A percentile compares a stretch with the other conserved stretches of the same genome.
phyloP scores from a whole-genome alignment of 1,140 invertebrate genomes.

The Phymorhynchus buccinoides region DNA sequence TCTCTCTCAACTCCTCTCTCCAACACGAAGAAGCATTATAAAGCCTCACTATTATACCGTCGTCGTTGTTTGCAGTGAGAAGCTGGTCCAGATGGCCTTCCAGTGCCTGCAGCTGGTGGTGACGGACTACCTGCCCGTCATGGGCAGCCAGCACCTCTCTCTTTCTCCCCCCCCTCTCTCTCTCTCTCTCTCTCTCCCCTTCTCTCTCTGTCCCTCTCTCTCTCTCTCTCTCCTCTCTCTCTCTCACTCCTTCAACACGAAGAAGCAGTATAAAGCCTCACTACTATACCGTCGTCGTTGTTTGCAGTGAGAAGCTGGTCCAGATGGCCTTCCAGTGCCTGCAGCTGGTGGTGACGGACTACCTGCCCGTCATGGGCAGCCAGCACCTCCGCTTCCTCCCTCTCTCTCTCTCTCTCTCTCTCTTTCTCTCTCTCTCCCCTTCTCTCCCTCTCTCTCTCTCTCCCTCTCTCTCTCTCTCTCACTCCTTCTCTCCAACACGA shows the following conservation, averaged over 20 bases:
- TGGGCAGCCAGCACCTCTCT: slow-evolving; percentile 84
- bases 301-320: slow-evolving; percentile 86
- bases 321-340: slow-evolving; percentile 96
- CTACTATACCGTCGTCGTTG: slow-evolving; percentile 88
- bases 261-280: slow-evolving; percentile 93
- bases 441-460: too few relatives aligned
- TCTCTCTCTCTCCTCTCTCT: not conserved
- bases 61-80: slow-evolving; percentile 78
- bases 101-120: slow-evolving; percentile 89
- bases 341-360: slow-evolving; percentile 97
- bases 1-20: not conserved
- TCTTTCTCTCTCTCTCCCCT: slow-evolving; percentile 71
- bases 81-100: slow-evolving; percentile 92
- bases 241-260: slow-evolving; percentile 75
- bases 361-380: slow-evolving; percentile 89
- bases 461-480: not conserved
- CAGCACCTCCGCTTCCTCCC: slow-evolving; percentile 89
- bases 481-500: not conserved
- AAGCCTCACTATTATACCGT: too few relatives aligned
- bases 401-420: slow-evolving; percentile 22
- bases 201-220: slow-evolving; percentile 2
- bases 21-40: too few relatives aligned
- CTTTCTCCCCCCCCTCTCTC: not conserved
- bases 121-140: slow-evolving; percentile 93
- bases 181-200: not conserved